phyloP scores from a whole-genome alignment of 2,113 vertebrate genomes.

The Chauna torquata region DNA sequence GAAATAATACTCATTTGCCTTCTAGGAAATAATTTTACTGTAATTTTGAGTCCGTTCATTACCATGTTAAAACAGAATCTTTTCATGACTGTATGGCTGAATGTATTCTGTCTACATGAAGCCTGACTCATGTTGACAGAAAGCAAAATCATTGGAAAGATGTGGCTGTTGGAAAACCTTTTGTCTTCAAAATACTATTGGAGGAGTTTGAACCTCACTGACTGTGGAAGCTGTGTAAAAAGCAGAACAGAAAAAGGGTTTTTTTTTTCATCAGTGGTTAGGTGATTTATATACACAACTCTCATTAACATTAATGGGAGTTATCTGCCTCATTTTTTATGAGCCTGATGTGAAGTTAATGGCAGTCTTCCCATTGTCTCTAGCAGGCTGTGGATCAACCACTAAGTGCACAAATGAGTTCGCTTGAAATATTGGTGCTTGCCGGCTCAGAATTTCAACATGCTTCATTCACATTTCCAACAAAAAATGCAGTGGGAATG shows the following conservation, averaged over 20 bases:
- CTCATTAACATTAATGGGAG: constrained; percentile 65
- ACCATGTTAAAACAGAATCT: not conserved
- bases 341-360: constrained; percentile 59
- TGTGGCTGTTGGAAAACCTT: not conserved
- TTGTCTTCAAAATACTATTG: not conserved
- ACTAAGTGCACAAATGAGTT: constrained; percentile 56
- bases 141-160: not conserved
- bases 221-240: not conserved
- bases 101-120: not conserved
- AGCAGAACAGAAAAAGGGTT: constrained; percentile 14
- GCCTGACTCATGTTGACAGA: not conserved
- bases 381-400: constrained; percentile 59
- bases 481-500: not conserved
- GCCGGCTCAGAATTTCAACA: constrained; percentile 43
- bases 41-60: not conserved
- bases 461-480: constrained; percentile 20
- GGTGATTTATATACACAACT: constrained; percentile 62
- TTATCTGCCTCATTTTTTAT: constrained; percentile 65
- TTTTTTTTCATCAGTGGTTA: not conserved
- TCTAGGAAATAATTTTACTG: not conserved
- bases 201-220: not conserved
- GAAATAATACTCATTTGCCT: not conserved
- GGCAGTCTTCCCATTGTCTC: constrained; percentile 56
- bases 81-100: not conserved
- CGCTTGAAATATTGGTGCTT: constrained; percentile 58